These are phyloP conservation scores for Nesogale talazaci DNA, from an alignment of 2,113 vertebrate genomes.

Conservation along the genomic window DNA sequence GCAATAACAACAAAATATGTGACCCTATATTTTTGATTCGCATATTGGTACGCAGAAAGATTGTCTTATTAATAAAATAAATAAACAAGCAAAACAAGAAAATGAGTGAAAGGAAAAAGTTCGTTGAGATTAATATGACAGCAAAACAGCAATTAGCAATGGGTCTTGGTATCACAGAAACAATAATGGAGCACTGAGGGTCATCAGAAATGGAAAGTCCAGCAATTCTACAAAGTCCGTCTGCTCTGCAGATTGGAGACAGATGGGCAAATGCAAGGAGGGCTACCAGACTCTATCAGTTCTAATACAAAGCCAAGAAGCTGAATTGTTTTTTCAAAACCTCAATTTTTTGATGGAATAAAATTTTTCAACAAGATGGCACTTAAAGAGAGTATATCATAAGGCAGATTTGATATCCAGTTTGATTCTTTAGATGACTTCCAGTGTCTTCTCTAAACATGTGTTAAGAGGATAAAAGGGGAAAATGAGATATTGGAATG, in stretches of 20 bases:
- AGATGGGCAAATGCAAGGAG: background rate
- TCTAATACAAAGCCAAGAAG: conserved; percentile 3
- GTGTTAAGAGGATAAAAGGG: background rate
- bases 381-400: background rate
- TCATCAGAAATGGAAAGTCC: background rate
- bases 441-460: background rate
- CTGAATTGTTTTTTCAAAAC: background rate
- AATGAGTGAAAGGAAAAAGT: background rate
- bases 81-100: background rate
- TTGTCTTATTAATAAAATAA: background rate
- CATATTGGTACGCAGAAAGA: background rate
- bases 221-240: background rate
- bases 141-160: background rate
- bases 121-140: background rate
- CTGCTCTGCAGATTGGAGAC: background rate
- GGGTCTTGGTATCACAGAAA: background rate
- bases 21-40: background rate
- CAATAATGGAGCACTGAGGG: background rate
- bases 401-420: background rate
- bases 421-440: background rate
- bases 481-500: background rate
- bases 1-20: too few relatives aligned
- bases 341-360: background rate
- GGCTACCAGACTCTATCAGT: background rate
- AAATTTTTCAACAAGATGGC: background rate